Base-by-base conservation (phyloP, 35 echinoderm and acorn worm genomes). In the Ophiothrix spiculata region DNA sequence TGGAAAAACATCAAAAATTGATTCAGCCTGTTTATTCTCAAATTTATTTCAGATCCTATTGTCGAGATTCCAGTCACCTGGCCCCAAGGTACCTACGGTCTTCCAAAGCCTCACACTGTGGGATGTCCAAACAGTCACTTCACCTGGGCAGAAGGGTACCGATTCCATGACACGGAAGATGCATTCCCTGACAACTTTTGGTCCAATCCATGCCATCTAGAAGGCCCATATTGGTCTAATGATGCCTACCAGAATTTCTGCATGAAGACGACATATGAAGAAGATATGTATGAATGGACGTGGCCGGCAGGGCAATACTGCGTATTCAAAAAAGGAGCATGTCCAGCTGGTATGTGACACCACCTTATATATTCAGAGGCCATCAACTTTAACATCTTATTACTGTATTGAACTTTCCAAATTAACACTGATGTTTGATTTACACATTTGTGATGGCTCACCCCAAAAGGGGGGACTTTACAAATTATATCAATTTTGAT, bases 171-270 rank as follows among this genome's bases (percentile, higher is more conserved):
- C 64, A 93, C 92, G 1, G 87, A 93, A 79, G 83, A 93, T 40
- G 45, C 33, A 33, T 45, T 80, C 3, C 56, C 92, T 0, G 78
- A 45, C 56, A 93, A 93, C 37, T 60, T 85, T 14, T 93, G 87
- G 92, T 93, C 92, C 13, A 75, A 93, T 56, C 92, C 92, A 17
- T 83, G 77, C 14, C 82, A 89, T 60, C 60, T 93, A 32, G 31
- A 56, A 14, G 92, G 92, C 8, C 92, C 92, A 1, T 89, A 89
- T 64, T 28, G 37, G 19, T 13, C 56, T 14, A 86, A 78, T 77
- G 85, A 84, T 79, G 83, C 89, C 25, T 81, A 93, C 23, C 92
- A 93, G 82, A 93, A 93, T 83, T 93, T 93, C 82, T 93, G 92
- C 38, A 79, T 77, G 21, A 93, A 93, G 77, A 86, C 76, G 11